These are phyloP conservation scores for Drosophila demipolita DNA, from an alignment of 2,888 invertebrate genomes.

Conservation along the genomic window DNA sequence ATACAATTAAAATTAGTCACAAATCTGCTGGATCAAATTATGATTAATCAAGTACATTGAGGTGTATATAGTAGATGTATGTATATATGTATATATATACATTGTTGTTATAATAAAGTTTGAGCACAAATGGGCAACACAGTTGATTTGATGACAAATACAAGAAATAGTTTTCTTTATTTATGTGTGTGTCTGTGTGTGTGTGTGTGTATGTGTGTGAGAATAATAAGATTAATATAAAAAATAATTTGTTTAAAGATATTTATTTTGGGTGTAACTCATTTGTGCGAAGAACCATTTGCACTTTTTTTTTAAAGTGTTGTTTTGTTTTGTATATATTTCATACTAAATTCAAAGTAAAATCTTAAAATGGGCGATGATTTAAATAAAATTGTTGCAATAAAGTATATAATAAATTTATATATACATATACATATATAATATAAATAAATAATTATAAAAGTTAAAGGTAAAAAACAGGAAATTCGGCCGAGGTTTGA, in stretches of 20 bases:
- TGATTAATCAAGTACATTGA: conserved; percentile 51
- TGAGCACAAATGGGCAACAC: conserved; percentile 45
- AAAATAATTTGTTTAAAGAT: conserved; percentile 5
- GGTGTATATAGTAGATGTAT: conserved; percentile 18
- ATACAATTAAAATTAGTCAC: conserved; percentile 74
- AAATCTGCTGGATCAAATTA: conserved; percentile 49
- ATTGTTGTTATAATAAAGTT: conserved; percentile 19
- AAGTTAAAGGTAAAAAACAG: conserved; percentile 74
- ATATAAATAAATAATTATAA: conserved; percentile 42
- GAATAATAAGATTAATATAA: conserved; percentile 20
- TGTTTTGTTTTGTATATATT: conserved; percentile 3
- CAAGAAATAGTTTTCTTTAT: conserved; percentile 30
- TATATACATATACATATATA: conserved; percentile 34
- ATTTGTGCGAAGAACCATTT: conserved; percentile 67
- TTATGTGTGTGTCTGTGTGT: conserved; percentile 13
- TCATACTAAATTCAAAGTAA: conserved; percentile 37
- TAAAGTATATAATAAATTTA: conserved; percentile 39
- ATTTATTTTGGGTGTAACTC: conserved; percentile 81
- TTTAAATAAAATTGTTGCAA: conserved; percentile 13
- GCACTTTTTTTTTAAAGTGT: conserved; percentile 8
- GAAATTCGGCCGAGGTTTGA: conserved; percentile 84
- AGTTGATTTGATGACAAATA: conserved; percentile 46
- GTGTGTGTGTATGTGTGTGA: conserved; percentile 14
- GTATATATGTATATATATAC: conserved; percentile 11
- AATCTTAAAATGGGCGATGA: conserved; percentile 31